phyloP scores from a whole-genome alignment of 1,140 invertebrate species.

The Drosophila murphyi region DNA sequence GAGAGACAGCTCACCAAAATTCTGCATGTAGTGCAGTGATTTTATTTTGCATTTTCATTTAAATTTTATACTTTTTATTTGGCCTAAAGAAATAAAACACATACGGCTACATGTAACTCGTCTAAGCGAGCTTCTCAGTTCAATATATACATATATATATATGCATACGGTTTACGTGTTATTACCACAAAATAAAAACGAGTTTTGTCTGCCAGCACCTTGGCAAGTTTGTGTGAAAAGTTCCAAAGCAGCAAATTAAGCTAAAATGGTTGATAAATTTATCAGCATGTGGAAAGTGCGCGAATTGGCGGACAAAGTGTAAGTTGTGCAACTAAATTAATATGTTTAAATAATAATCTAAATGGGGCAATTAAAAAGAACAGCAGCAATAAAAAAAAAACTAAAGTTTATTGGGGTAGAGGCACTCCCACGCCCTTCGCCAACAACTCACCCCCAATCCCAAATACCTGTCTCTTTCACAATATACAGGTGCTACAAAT shows the following conservation, averaged over 20 bases:
- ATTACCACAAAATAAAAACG: conserved; percentile 50
- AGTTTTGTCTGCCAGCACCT: conserved; percentile 60
- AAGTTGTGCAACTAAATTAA: conserved; percentile 86
- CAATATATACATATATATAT: conserved; percentile 22
- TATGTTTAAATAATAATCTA: conserved; percentile 6
- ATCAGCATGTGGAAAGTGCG: conserved; percentile 97
- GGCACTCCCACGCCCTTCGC: conserved; percentile 60
- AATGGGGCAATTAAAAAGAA: conserved; percentile 19
- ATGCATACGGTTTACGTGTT: conserved; percentile 13
- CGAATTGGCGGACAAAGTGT: conserved; percentile 97
- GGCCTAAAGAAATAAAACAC: conserved; percentile 33
- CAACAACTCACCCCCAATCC: conserved; percentile 36
- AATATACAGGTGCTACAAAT: conserved; percentile 53
- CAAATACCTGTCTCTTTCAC: conserved; percentile 13
- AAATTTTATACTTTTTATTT: conserved; percentile 74
- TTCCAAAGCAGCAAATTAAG: conserved; percentile 63
- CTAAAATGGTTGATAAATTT: conserved; percentile 87
- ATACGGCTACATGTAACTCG: conserved; percentile 22
- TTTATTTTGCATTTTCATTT: conserved; percentile 75
- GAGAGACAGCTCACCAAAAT: conserved; percentile 75
- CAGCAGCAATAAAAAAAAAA: conserved; percentile 7
- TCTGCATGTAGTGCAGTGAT: conserved; percentile 63
- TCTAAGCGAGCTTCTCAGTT: neutral
- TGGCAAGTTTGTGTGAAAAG: conserved; percentile 79
- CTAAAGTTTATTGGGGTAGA: conserved; percentile 13